Evolutionary conservation across 2,888 invertebrate genomes (phyloP).

Genomic region (Buathra laborator): DNA sequence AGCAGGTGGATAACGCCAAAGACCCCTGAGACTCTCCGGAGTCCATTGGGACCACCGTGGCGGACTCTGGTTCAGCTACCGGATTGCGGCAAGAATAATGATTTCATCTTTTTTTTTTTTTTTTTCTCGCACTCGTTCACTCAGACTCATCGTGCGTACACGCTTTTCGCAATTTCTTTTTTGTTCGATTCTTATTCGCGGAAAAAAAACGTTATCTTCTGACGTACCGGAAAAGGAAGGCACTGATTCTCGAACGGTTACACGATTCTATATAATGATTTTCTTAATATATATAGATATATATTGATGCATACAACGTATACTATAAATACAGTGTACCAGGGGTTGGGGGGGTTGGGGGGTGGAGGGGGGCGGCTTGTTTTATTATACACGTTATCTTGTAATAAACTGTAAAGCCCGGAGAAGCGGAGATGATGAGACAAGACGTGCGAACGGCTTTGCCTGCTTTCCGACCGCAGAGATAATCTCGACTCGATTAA

Average conservation of each 20-base stretch:
- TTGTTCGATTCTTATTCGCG: not conserved
- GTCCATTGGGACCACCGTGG: constrained; percentile 63
- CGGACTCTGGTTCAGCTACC: constrained; percentile 44
- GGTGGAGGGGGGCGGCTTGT: too few relatives aligned
- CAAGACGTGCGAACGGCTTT: not conserved
- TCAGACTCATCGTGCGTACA: not conserved
- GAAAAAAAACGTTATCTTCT: constrained; percentile 23
- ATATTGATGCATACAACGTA: constrained; percentile 1
- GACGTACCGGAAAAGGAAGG: constrained; percentile 57
- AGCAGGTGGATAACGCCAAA: constrained; percentile 72
- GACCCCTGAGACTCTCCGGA: constrained; percentile 44
- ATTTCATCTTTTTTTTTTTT: constrained; percentile 58
- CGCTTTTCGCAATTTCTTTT: constrained; percentile 33
- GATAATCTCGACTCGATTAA: not conserved
- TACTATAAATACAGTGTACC: constrained; percentile 1
- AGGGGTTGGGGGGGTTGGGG: too few relatives aligned
- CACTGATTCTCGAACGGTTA: constrained; percentile 51
- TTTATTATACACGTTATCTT: not conserved
- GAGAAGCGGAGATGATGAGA: not conserved
- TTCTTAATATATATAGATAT: constrained; percentile 4
- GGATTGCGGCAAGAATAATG: constrained; percentile 59
- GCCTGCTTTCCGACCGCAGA: not conserved
- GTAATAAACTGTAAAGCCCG: not conserved
- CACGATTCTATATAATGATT: not conserved
- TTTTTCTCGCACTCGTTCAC: not conserved